phyloP scores from a whole-genome alignment of 2,797 vertebrate genomes.

The Pempheris klunzingeri region DNA sequence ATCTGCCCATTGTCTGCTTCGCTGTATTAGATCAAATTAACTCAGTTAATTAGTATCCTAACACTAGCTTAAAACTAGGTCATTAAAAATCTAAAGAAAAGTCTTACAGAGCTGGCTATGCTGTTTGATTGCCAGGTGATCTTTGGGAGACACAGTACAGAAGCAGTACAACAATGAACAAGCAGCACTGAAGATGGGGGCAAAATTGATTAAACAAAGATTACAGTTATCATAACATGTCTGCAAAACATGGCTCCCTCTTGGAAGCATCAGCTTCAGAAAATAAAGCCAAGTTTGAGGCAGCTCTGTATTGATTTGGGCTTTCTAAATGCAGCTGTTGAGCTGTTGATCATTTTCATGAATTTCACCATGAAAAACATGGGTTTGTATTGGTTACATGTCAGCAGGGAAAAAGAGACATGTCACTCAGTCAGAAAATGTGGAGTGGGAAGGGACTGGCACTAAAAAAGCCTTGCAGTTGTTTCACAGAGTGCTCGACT shows the following conservation, averaged over 20 bases:
- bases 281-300: conserved; percentile 19
- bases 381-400: conserved; percentile 14
- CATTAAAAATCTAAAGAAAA: background rate
- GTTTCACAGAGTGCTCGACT: conserved; percentile 54
- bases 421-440: conserved; percentile 55
- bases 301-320: conserved; percentile 47
- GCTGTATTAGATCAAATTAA: background rate
- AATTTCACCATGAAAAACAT: conserved; percentile 17
- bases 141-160: background rate
- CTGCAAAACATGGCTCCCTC: background rate
- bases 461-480: conserved; percentile 55
- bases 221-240: conserved; percentile 5
- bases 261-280: conserved; percentile 12
- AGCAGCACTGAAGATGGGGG: background rate
- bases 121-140: conserved; percentile 23
- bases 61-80: background rate
- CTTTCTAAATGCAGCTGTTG: conserved; percentile 41
- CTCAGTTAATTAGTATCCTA: background rate
- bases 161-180: conserved; percentile 15
- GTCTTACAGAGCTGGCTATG: background rate
- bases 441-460: conserved; percentile 35
- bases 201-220: conserved; percentile 22
- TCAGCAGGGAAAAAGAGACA: conserved; percentile 28
- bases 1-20: background rate
- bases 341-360: conserved; percentile 43